A percentile compares a stretch with the other conserved stretches of the same genome.
Conservation (phyloP, 2,113 vertebrate species). For the Albula glossodonta region DNA sequence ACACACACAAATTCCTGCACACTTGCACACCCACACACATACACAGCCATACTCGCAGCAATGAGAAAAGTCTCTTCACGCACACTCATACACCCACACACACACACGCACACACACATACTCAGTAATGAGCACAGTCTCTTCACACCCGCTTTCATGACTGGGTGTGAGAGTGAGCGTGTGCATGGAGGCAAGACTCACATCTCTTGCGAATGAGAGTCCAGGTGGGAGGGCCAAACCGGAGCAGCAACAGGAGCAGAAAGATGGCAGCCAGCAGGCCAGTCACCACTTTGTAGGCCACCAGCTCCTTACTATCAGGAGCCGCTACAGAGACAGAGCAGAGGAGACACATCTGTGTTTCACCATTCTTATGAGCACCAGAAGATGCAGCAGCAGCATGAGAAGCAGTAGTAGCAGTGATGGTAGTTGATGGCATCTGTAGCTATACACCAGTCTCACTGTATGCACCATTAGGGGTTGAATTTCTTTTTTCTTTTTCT, state of each 20-base stretch:
- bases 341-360: too few species aligned
- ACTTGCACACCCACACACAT: background rate
- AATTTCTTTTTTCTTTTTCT: too few species aligned
- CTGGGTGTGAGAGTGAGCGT: too few species aligned
- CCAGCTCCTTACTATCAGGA: background rate
- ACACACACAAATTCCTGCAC: too few species aligned
- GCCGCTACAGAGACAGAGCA: background rate
- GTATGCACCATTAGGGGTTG: too few species aligned
- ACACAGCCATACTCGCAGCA: background rate
- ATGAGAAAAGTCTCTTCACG: too few species aligned
- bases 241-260: background rate
- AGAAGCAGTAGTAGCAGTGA: too few species aligned
- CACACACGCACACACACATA: background rate
- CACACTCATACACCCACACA: background rate
- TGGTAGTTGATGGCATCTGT: too few species aligned
- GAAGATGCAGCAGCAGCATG: too few species aligned
- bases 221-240: constrained; percentile 4
- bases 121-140: background rate
- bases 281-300: constrained; percentile 1
- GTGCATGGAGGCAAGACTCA: background rate
- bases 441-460: too few species aligned
- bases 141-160: too few species aligned
- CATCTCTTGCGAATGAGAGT: background rate
- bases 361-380: background rate
- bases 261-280: background rate